Evolutionary conservation across 2,888 invertebrate genomes (phyloP), one percentile per base, ranked within the genome.

Genomic region (Sarcophaga subvicina): DNA sequence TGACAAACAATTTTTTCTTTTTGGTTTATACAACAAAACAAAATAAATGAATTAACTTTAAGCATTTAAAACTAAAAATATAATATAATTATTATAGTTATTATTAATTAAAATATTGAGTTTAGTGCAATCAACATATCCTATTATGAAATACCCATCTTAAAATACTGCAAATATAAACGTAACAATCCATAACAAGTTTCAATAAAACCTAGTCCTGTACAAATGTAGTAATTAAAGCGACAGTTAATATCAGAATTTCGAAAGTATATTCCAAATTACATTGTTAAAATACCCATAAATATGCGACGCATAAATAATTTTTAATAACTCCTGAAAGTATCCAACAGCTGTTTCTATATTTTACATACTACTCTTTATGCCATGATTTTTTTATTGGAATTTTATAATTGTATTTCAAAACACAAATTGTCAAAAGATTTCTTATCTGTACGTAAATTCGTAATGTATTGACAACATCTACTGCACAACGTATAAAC

Each of bases 61-160:
- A 72, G 78, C 83, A 71, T 83, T 83, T 83, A 75, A 70, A 70
- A 62, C 17, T 54, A 54, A 54, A 17, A 54, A 54, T 54, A 49
- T 14, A 25, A 69, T 47, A 45, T 12, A 45, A n/a, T 17, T 69
- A 49, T 47, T 47, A 49, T 49, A 71, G 45, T 73, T 62, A 54
- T 59, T 49, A 75, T 47, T 66, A 73, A 67, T 77, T 67, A 77
- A 47, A 27, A 37, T 76, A 60, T 77, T 76, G 82, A 66, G 59
- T 77, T 77, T 71, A 82, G 59, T 71, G 64, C 60, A 71, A 82
- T 62, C n/a, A 86, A 83, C 83, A 86, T 86, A 86, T 86, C 83
- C 77, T 75, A 72, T 2, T 49, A 47, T 37, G 59, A 47, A 75
- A 85, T 25, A 49, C 11, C 83, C 63, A 83, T 54, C 83, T 75